Base-by-base conservation (phyloP, 2,888 invertebrate genomes). In the Heteropelma amictum region DNA sequence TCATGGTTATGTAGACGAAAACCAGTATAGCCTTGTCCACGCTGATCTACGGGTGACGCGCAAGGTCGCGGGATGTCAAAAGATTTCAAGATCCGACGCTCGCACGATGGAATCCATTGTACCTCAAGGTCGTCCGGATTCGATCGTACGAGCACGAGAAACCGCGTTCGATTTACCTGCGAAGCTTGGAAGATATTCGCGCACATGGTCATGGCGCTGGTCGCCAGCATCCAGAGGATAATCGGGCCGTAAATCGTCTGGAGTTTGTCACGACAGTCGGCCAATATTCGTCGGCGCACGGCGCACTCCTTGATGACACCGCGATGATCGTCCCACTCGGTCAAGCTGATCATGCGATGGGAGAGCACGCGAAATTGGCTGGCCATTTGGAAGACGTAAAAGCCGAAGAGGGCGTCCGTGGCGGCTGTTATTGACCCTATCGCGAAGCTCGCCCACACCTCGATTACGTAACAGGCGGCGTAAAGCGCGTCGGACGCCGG, bases 131-230 rank as follows among this genome's bases (percentile, higher is more conserved):
- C n/a, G n/a, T n/a, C n/a, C n/a, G n/a, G n/a, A n/a, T n/a, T n/a
- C n/a, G n/a, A n/a, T n/a, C n/a, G n/a, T n/a, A n/a, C n/a, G n/a
- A n/a, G n/a, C n/a, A n/a, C n/a, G n/a, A n/a, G n/a, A n/a, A n/a
- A n/a, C n/a, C n/a, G n/a, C n/a, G n/a, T n/a, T n/a, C n/a, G 7
- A 7, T 12, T 49, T 53, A 83, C 82, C 77, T 77, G 73, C 17
- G 76, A 64, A 1, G 75, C 54, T 65, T 85, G 83, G 42, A 79
- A 86, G 38, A 85, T 79, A n/a, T 81, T 23, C 0, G 77, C 73
- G 56, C 85, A 85, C 26, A 84, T 65, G 1, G 79, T 72, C 2
- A 83, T 28, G 4, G 82, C 82, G 42, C 81, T 83, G 0, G 81
- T 79, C 5, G 79, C 12, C 0, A 80, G 67, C 49, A 80, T 74